A percentile compares a stretch with the other conserved stretches of the same genome.
Evolutionary conservation across 2,113 vertebrate genomes (phyloP).

Genomic region (Ahaetulla prasina): DNA sequence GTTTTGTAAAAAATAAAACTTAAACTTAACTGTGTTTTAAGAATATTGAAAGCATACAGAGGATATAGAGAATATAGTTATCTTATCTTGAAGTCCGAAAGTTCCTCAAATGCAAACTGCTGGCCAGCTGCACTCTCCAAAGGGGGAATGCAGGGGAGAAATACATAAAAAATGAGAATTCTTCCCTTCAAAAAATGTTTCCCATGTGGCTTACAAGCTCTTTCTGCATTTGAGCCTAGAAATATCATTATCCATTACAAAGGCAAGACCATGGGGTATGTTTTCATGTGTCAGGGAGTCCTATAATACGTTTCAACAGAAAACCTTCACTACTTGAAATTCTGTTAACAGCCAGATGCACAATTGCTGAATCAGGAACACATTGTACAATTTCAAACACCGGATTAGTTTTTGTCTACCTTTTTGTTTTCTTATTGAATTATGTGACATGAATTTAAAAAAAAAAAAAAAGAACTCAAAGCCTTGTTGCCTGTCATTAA

Average conservation of each 20-base stretch:
- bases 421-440: conserved; percentile 57
- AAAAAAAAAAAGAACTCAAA: conserved; percentile 44
- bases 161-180: not conserved
- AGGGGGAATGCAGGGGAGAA: not conserved
- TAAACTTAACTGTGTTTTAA: no score
- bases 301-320: not conserved
- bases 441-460: conserved; percentile 38
- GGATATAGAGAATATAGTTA: not conserved
- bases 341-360: conserved; percentile 1
- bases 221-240: not conserved
- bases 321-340: not conserved
- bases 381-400: conserved; percentile 55
- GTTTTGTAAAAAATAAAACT: not conserved
- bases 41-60: not conserved
- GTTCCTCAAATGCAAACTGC: not conserved
- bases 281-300: not conserved
- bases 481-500: conserved; percentile 60
- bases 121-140: not conserved
- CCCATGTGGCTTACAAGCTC: not conserved
- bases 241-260: not conserved
- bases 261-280: not conserved
- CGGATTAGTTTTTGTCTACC: conserved; percentile 56
- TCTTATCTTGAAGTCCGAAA: not conserved
- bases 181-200: not conserved
- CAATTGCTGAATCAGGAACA: conserved; percentile 53